phyloP scores from a whole-genome alignment of 2,797 vertebrate genomes.

The Poecilia gillii region DNA sequence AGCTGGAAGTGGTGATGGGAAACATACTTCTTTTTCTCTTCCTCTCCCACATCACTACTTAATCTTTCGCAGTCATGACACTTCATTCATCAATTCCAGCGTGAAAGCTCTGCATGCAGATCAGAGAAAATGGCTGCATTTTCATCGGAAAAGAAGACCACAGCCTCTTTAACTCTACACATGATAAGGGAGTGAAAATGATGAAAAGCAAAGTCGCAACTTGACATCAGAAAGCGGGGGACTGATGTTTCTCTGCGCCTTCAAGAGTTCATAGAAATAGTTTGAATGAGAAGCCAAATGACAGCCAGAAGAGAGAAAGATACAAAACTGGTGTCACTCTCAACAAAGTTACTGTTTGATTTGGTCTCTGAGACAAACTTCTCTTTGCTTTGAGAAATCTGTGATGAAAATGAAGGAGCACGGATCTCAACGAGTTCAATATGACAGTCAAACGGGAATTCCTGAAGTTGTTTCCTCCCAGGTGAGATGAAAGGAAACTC shows the following conservation, averaged over 20 bases:
- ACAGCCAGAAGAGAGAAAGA: background rate
- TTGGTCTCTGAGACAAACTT: constrained; percentile 23
- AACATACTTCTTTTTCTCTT: constrained; percentile 5
- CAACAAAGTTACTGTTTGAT: constrained; percentile 8
- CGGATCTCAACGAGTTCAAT: constrained; percentile 20
- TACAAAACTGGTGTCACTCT: constrained; percentile 18
- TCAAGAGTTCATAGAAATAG: constrained; percentile 21
- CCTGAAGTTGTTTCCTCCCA: constrained; percentile 9
- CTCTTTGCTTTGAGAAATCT: constrained; percentile 25
- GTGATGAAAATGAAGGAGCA: constrained; percentile 12
- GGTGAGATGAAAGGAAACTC: constrained; percentile 22
- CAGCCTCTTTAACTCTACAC: constrained; percentile 34
- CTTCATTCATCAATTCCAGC: constrained; percentile 29
- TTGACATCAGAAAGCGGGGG: background rate
- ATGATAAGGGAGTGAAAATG: constrained; percentile 1
- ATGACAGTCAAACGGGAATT: constrained; percentile 26
- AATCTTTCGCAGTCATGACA: constrained; percentile 27
- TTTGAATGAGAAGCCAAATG: constrained; percentile 1
- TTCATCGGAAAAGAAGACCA: constrained; percentile 18
- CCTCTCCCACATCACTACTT: background rate
- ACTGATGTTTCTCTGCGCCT: background rate
- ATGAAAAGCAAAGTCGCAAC: background rate
- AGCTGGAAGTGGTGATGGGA: constrained; percentile 13
- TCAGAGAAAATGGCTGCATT: constrained; percentile 19
- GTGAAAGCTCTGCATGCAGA: constrained; percentile 8